Evolutionary conservation across 2,797 vertebrate species (phyloP).

Genomic region (Synanceia verrucosa): DNA sequence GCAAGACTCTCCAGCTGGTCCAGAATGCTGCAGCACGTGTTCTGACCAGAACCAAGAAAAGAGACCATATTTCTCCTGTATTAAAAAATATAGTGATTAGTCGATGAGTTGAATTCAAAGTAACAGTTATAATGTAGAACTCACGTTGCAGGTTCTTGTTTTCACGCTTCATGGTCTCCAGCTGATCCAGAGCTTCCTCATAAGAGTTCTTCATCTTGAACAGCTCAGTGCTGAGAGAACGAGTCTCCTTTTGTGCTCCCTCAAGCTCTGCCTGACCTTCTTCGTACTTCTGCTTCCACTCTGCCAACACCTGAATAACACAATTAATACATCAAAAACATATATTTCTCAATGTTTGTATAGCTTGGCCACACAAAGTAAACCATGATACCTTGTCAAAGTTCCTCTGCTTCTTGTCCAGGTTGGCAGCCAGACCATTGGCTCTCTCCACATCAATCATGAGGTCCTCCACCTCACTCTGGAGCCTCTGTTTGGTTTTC

Average conservation of each 20-base stretch:
- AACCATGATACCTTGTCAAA: slow-evolving; percentile 78
- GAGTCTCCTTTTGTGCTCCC: slow-evolving; percentile 86
- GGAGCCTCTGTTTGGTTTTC: slow-evolving; percentile 87
- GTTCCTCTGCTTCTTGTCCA: slow-evolving; percentile 87
- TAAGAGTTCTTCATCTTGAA: slow-evolving; percentile 92
- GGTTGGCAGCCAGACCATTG: slow-evolving; percentile 80
- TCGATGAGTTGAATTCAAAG: background rate
- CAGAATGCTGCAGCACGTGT: too few species aligned
- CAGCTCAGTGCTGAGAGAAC: slow-evolving; percentile 86
- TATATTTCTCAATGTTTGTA: background rate
- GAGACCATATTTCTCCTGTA: too few species aligned
- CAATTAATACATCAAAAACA: background rate
- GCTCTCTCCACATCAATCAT: slow-evolving; percentile 87
- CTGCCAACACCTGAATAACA: slow-evolving; percentile 72
- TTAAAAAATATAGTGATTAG: too few species aligned
- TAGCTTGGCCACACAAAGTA: background rate
- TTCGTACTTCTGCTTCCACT: slow-evolving; percentile 89
- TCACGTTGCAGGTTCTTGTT: slow-evolving; percentile 87
- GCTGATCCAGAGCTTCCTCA: slow-evolving; percentile 86
- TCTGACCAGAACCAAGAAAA: too few species aligned
- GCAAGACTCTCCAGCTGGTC: too few species aligned
- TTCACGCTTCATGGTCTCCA: slow-evolving; percentile 88
- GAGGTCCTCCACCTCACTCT: slow-evolving; percentile 87
- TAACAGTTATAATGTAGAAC: slow-evolving; percentile 7
- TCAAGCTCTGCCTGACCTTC: slow-evolving; percentile 88